phyloP scores from a whole-genome alignment of 2,888 invertebrate species.

The Temnothorax ravouxi region DNA sequence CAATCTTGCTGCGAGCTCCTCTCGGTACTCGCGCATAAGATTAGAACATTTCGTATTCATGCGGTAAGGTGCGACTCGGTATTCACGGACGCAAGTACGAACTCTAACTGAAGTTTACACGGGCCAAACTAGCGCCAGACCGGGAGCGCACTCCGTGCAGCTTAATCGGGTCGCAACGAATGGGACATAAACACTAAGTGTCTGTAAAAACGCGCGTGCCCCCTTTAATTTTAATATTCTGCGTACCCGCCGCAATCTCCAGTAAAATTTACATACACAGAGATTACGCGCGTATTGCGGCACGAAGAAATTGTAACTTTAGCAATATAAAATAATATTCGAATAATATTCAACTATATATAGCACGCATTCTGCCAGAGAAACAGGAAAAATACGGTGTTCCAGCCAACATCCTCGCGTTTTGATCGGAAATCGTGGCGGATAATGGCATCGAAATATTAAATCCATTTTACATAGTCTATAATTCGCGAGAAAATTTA shows the following conservation, averaged over 20 bases:
- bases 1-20: constrained; percentile 56
- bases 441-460: constrained; percentile 31
- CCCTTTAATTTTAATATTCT: constrained; percentile 49
- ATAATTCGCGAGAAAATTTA: constrained; percentile 49
- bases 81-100: constrained; percentile 70
- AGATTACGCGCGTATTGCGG: constrained; percentile 8
- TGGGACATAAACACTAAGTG: constrained; percentile 61
- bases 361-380: not conserved
- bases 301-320: not conserved
- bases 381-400: constrained; percentile 5
- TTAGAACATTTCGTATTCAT: constrained; percentile 77
- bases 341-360: not conserved
- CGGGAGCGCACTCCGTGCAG: constrained; percentile 49
- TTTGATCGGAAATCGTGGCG: constrained; percentile 20
- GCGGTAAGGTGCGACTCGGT: constrained; percentile 72
- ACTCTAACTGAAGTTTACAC: constrained; percentile 75
- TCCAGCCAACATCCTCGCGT: not conserved
- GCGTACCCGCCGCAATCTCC: not conserved
- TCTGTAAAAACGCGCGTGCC: constrained; percentile 38
- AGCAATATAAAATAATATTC: not conserved
- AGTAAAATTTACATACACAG: constrained; percentile 13
- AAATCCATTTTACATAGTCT: constrained; percentile 28
- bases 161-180: constrained; percentile 63
- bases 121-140: constrained; percentile 60
- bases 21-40: constrained; percentile 60